Conservation (phyloP, 2,888 invertebrate species). For the Exephanes ischioxanthus region DNA sequence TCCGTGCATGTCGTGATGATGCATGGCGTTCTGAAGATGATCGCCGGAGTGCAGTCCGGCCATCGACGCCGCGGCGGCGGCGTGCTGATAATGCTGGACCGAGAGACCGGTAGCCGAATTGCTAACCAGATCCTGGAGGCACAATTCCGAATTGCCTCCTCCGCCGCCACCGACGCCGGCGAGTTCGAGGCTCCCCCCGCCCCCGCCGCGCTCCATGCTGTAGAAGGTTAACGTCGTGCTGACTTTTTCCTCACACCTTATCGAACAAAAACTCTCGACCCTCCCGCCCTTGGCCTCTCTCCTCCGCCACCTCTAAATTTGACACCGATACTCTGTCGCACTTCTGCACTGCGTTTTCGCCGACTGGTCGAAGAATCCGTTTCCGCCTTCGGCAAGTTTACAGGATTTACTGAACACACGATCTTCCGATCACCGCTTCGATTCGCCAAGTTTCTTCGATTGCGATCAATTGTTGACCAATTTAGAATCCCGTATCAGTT, state of each 20-base stretch:
- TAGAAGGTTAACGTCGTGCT: conserved; percentile 86
- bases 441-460: background rate
- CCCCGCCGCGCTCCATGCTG: conserved; percentile 84
- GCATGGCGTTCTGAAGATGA: conserved; percentile 84
- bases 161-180: conserved; percentile 77
- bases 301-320: conserved; percentile 20
- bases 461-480: background rate
- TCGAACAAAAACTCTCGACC: conserved; percentile 61
- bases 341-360: conserved; percentile 24
- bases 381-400: background rate
- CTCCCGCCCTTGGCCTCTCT: conserved; percentile 31
- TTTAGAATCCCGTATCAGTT: background rate
- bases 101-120: conserved; percentile 86
- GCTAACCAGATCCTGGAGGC: conserved; percentile 91
- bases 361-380: background rate
- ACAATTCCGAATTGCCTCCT: conserved; percentile 88
- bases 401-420: background rate
- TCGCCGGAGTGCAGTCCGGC: conserved; percentile 85
- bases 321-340: conserved; percentile 40
- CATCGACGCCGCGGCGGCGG: conserved; percentile 86
- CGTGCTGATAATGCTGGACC: conserved; percentile 85
- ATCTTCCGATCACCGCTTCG: background rate
- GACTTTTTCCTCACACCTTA: conserved; percentile 84
- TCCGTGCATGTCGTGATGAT: conserved; percentile 76
- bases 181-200: conserved; percentile 85